Percentiles rank a stretch among this genome's conserved stretches.
Conservation (phyloP, 2,113 vertebrate species). For the Trinectes maculatus region DNA sequence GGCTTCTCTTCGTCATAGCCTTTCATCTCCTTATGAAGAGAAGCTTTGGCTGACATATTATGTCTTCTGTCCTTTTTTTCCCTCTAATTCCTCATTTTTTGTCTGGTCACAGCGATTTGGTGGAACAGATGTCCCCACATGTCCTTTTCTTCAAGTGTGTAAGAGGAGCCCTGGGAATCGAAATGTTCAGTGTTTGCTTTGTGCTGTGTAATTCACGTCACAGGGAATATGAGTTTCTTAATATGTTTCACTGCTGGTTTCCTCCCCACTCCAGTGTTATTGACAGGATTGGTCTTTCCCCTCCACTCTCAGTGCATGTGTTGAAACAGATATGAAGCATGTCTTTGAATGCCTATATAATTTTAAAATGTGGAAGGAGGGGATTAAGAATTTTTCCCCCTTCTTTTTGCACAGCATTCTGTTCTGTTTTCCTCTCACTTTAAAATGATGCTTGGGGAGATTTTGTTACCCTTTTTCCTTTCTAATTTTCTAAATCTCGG, state of each 20-base stretch:
- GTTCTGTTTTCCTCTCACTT: slow-evolving; percentile 47
- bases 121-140: slow-evolving; percentile 47
- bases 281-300: slow-evolving; percentile 35
- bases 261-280: slow-evolving; percentile 24
- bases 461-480: slow-evolving; percentile 54
- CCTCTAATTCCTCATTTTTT: slow-evolving; percentile 18
- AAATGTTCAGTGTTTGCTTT: slow-evolving; percentile 23
- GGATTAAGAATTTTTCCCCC: slow-evolving; percentile 6
- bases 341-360: slow-evolving; percentile 24
- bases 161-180: slow-evolving; percentile 36
- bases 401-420: slow-evolving; percentile 25
- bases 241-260: slow-evolving; percentile 29
- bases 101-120: slow-evolving; percentile 44
- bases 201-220: slow-evolving; percentile 28
- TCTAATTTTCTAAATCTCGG: slow-evolving; percentile 62
- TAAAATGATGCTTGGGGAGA: slow-evolving; percentile 50
- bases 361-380: slow-evolving; percentile 25
- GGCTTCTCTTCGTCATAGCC: slow-evolving; percentile 34
- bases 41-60: slow-evolving; percentile 12
- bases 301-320: slow-evolving; percentile 14
- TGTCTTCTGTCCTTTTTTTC: slow-evolving; percentile 29
- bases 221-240: slow-evolving; percentile 21
- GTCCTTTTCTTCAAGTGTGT: slow-evolving; percentile 28
- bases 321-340: slow-evolving; percentile 28
- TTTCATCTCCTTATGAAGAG: slow-evolving; percentile 32